A percentile compares a stretch with the other conserved stretches of the same genome.
These are phyloP conservation scores for Pagetopsis macropterus DNA, from an alignment of 2,797 vertebrate genomes.

Conservation along the genomic window DNA sequence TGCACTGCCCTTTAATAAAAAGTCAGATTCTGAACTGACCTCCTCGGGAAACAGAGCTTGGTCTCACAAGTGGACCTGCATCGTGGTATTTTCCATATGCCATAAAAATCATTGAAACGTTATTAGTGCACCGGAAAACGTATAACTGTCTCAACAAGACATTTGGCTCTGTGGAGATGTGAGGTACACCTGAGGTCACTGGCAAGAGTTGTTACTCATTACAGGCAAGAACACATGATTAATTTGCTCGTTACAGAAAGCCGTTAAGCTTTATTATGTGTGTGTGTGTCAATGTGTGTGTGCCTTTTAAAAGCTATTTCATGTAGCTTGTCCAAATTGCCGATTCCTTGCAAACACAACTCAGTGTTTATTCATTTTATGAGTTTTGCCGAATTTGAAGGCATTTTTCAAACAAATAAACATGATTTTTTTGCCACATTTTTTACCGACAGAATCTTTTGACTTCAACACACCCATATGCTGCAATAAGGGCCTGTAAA, in stretches of 20 bases:
- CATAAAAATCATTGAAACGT: constrained; percentile 55
- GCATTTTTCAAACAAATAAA: too few species aligned
- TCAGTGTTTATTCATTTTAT: too few species aligned
- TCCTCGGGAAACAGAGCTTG: constrained; percentile 3
- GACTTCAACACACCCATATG: not conserved
- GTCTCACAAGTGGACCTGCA: not conserved
- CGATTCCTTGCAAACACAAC: constrained; percentile 29
- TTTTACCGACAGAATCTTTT: constrained; percentile 11
- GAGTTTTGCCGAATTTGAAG: too few species aligned
- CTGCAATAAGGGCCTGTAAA: not conserved
- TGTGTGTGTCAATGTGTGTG: constrained; percentile 1
- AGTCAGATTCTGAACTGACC: constrained; percentile 28
- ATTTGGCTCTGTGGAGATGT: constrained; percentile 31
- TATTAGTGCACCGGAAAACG: constrained; percentile 46
- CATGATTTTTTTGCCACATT: not conserved
- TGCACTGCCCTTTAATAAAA: constrained; percentile 9
- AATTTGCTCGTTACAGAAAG: constrained; percentile 53
- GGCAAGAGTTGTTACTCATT: constrained; percentile 48
- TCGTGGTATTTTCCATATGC: constrained; percentile 46
- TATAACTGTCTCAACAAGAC: constrained; percentile 46
- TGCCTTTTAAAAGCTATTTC: constrained; percentile 39
- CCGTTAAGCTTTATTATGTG: constrained; percentile 36
- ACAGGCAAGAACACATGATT: constrained; percentile 51
- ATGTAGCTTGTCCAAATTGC: constrained; percentile 29
- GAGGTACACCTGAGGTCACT: constrained; percentile 63